These are phyloP conservation scores for Diplosoma virens DNA, from an alignment of 23 tunicate genomes.

Conservation along the genomic window DNA sequence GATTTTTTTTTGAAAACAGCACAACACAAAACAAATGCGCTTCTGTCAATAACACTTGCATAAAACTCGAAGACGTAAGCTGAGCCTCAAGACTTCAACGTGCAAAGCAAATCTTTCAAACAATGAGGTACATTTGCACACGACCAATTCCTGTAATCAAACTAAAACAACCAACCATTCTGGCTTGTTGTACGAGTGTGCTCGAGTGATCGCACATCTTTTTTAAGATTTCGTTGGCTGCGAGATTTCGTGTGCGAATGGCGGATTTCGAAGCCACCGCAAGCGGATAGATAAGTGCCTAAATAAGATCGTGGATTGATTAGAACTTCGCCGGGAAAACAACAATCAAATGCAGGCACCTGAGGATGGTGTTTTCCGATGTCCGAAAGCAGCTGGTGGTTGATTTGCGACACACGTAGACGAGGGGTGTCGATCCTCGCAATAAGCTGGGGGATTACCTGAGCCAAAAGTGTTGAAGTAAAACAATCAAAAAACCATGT, in stretches of 20 bases:
- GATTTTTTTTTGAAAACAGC: too few relatives aligned
- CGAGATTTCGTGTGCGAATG: conserved; percentile 48
- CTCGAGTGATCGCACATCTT: conserved; percentile 91
- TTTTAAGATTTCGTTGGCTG: conserved; percentile 73
- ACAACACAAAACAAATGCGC: too few relatives aligned
- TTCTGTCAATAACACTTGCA: too few relatives aligned
- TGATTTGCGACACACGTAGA: conserved; percentile 47
- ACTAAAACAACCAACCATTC: conserved; percentile 50
- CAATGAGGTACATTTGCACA: neutral
- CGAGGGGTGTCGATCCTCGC: conserved; percentile 86
- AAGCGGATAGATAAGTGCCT: conserved; percentile 90
- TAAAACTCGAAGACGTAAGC: too few relatives aligned
- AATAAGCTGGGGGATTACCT: conserved; percentile 95
- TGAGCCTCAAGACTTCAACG: too few relatives aligned
- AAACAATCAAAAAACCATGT: too few relatives aligned
- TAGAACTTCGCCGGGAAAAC: neutral
- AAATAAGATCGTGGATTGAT: conserved; percentile 9
- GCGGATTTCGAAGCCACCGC: conserved; percentile 93
- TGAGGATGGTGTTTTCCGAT: conserved; percentile 92
- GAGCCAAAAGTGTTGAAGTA: neutral
- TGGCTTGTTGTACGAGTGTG: conserved; percentile 78
- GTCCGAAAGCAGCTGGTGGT: conserved; percentile 72
- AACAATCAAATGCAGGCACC: conserved; percentile 23
- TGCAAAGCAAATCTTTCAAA: neutral
- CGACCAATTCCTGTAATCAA: neutral